phyloP scores from a whole-genome alignment of 2,113 vertebrate species.

The Nothoprocta pentlandii region DNA sequence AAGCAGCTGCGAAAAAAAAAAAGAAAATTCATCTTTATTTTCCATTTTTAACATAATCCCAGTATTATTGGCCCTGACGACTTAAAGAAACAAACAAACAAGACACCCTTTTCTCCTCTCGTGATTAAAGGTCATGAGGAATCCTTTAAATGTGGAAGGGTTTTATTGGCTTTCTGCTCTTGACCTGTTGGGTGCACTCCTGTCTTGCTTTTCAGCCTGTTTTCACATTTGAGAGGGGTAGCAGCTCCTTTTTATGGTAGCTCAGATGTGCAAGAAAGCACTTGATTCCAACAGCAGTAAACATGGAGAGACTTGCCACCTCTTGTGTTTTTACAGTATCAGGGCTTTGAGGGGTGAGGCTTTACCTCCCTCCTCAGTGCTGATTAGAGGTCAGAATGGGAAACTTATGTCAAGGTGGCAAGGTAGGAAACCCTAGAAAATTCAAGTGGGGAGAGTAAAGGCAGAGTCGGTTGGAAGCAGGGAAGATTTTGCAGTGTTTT shows the following conservation, averaged over 20 bases:
- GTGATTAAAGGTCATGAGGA: not conserved
- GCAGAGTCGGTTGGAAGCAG: not conserved
- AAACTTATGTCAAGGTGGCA: not conserved
- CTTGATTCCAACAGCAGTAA: not conserved
- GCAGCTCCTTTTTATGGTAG: not conserved
- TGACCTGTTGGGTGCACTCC: not conserved
- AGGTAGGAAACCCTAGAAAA: not conserved
- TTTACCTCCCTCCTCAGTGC: not conserved
- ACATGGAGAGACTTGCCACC: not conserved
- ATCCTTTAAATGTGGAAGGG: not conserved
- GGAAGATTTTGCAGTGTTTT: not conserved
- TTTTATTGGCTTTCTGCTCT: not conserved
- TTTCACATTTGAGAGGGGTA: not conserved
- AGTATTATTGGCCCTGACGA: not conserved
- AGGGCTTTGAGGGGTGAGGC: not conserved
- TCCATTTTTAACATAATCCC: not conserved
- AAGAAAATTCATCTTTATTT: not conserved
- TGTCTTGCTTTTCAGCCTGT: not conserved
- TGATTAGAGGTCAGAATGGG: not conserved
- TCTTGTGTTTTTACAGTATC: not conserved
- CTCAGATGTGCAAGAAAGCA: not conserved
- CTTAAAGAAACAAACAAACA: not conserved
- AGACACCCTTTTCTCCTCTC: not conserved
- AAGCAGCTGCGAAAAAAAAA: not conserved
- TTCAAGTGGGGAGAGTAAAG: not conserved